These are phyloP conservation scores for Trogon melanurus DNA, from an alignment of 2,113 vertebrate genomes.

Conservation along the genomic window DNA sequence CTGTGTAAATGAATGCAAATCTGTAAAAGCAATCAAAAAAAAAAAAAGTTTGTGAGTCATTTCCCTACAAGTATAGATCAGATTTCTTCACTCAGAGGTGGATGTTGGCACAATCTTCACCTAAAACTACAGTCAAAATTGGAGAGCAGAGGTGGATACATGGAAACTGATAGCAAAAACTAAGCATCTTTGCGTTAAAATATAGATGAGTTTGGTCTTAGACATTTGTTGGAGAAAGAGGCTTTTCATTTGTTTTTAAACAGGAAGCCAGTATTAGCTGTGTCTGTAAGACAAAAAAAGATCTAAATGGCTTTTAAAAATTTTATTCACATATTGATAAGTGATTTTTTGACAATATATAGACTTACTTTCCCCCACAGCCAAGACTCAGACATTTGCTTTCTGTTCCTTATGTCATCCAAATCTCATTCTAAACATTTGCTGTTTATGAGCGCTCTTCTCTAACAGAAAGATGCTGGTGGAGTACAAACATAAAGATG, in stretches of 20 bases:
- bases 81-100: not conserved
- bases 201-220: not conserved
- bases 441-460: not conserved
- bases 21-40: not conserved
- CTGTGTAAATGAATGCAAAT: not conserved
- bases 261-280: not conserved
- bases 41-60: not conserved
- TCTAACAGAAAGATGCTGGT: not conserved
- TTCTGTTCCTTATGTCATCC: not conserved
- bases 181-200: not conserved
- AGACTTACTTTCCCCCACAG: not conserved
- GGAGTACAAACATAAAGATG: not conserved
- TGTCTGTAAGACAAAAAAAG: not conserved
- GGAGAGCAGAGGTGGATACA: accelerated
- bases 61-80: not conserved
- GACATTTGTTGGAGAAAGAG: not conserved
- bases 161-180: not conserved
- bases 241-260: not conserved
- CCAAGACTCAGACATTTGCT: not conserved
- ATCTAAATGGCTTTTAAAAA: not conserved
- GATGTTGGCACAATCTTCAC: not conserved
- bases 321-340: not conserved
- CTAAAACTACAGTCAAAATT: not conserved
- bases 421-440: not conserved
- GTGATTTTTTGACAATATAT: not conserved